These are phyloP conservation scores for Zaprionus inermis DNA, from an alignment of 1,140 invertebrate genomes.

Conservation along the genomic window DNA sequence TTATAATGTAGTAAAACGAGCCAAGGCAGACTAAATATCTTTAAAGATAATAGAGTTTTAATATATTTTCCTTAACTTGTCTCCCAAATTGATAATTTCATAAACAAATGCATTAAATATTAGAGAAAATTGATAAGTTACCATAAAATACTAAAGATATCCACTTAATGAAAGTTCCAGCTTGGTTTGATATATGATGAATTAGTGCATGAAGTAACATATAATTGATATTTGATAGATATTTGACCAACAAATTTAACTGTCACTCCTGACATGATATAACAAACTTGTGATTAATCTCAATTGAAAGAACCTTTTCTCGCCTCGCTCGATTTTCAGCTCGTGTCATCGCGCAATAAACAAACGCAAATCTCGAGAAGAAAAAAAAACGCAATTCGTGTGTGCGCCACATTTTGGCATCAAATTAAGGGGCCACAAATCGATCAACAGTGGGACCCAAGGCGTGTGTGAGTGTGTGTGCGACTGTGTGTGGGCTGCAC, in stretches of 20 bases:
- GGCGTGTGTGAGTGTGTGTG: conserved; percentile 20
- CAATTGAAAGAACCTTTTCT: background rate
- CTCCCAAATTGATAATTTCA: too few relatives aligned
- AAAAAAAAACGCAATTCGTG: conserved; percentile 37
- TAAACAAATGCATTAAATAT: too few relatives aligned
- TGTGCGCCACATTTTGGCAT: conserved; percentile 45
- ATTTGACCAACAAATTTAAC: background rate
- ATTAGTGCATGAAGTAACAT: background rate
- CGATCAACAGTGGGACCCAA: conserved; percentile 59
- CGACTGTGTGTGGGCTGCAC: conserved; percentile 43
- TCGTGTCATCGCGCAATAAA: conserved; percentile 29
- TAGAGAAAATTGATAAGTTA: background rate
- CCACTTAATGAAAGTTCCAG: background rate
- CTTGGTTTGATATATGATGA: background rate
- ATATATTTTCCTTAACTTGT: too few relatives aligned
- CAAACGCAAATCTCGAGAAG: conserved; percentile 6
- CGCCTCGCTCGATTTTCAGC: background rate
- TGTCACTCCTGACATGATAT: background rate
- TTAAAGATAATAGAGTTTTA: too few relatives aligned
- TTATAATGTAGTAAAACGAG: too few relatives aligned
- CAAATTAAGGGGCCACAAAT: conserved; percentile 65
- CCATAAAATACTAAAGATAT: background rate
- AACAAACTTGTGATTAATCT: conserved; percentile 9
- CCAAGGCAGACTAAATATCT: too few relatives aligned
- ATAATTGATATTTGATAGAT: background rate